phyloP scores from a whole-genome alignment of 2,797 vertebrate genomes.

The Astyanax mexicanus region DNA sequence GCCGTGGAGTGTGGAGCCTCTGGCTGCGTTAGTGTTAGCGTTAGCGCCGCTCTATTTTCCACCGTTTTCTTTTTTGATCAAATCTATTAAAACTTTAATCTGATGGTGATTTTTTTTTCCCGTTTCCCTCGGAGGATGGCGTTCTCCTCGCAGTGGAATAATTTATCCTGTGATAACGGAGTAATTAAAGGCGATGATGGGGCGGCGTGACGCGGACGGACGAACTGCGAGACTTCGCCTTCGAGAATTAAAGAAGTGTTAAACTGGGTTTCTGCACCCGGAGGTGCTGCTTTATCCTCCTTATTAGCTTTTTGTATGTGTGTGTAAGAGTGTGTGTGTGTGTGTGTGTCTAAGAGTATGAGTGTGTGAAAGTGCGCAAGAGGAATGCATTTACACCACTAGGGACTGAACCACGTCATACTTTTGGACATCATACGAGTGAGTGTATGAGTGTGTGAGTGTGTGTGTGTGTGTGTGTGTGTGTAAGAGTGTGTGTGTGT shows the following conservation, averaged over 20 bases:
- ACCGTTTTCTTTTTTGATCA: not conserved
- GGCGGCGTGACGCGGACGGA: constrained; percentile 15
- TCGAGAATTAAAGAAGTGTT: constrained; percentile 8
- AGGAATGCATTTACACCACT: constrained; percentile 3
- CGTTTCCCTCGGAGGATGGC: not conserved
- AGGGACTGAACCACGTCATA: constrained; percentile 34
- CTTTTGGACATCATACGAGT: constrained; percentile 4
- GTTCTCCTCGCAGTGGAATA: not conserved
- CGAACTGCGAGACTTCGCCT: constrained; percentile 22
- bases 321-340: too few relatives aligned
- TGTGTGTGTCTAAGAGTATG: too few relatives aligned
- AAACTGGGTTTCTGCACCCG: constrained; percentile 23
- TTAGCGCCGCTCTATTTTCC: not conserved
- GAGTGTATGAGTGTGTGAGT: constrained; percentile 18
- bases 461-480: constrained; percentile 38
- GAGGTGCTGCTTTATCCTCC: not conserved
- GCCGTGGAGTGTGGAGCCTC: not conserved
- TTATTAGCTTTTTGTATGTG: constrained; percentile 27
- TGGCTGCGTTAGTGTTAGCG: not conserved
- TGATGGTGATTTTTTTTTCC: not conserved
- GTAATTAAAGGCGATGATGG: constrained; percentile 21
- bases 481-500: too few relatives aligned
- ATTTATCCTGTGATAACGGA: constrained; percentile 1
- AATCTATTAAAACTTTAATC: not conserved
- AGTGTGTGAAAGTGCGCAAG: too few relatives aligned